A percentile compares a stretch with the other conserved stretches of the same genome.
Evolutionary conservation across 2,797 vertebrate genomes (phyloP).

Genomic region (Neosilurus hyrtlii): DNA sequence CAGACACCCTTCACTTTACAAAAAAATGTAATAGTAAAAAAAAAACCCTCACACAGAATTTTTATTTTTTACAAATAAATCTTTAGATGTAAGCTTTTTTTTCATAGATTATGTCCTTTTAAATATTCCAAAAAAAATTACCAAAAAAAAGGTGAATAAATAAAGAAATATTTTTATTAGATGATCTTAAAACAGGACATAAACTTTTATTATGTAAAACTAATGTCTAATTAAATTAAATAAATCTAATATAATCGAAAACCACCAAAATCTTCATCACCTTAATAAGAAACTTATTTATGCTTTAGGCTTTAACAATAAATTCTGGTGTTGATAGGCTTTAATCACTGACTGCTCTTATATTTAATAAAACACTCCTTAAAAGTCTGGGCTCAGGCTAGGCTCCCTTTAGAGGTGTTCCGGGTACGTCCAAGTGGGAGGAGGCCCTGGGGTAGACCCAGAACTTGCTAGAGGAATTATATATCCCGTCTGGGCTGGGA

Average conservation of each 20-base stretch:
- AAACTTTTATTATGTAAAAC: background rate
- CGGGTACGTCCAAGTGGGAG: no score
- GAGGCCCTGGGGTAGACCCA: no score
- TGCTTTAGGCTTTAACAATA: background rate
- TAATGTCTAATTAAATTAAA: background rate
- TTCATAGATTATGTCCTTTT: background rate
- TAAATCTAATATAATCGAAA: background rate
- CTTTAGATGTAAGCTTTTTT: background rate
- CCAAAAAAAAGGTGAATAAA: background rate
- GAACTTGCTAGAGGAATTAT: no score
- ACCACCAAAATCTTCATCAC: background rate
- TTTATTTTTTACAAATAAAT: background rate
- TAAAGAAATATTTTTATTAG: background rate
- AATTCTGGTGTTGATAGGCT: background rate
- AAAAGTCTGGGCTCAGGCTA: no score
- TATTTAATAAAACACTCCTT: background rate
- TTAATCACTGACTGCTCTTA: background rate
- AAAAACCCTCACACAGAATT: background rate
- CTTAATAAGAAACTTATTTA: background rate
- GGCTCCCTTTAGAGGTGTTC: no score
- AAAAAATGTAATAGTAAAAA: background rate
- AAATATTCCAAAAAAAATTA: background rate
- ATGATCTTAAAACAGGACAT: background rate
- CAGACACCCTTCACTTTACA: background rate
- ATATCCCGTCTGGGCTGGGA: no score